phyloP scores from a whole-genome alignment of 1,140 invertebrate species.

The Trichonephila inaurata region DNA sequence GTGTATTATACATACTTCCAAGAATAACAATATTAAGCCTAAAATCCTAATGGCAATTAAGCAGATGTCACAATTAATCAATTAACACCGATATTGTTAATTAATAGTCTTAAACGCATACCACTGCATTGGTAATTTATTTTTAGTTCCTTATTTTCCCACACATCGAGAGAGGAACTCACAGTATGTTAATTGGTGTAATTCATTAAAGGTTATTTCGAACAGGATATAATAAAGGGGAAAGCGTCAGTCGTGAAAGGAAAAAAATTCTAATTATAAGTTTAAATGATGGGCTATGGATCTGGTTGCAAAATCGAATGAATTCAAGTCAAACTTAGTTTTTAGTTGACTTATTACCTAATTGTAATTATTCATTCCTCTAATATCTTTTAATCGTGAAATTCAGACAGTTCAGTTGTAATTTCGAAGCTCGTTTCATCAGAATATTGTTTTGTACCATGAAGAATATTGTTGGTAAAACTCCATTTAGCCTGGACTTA shows the following conservation, averaged over 20 bases:
- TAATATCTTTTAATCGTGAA: too few relatives aligned
- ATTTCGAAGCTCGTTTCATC: too few relatives aligned
- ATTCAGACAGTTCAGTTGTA: too few relatives aligned
- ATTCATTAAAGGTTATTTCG: background rate
- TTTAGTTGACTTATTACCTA: too few relatives aligned
- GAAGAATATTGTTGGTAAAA: too few relatives aligned
- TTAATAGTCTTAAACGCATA: background rate
- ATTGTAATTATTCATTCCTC: too few relatives aligned
- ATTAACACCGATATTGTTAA: conserved; percentile 43
- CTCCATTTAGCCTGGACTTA: too few relatives aligned
- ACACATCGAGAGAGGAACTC: background rate
- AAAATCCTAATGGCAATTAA: conserved; percentile 29
- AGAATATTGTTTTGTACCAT: too few relatives aligned
- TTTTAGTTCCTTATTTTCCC: background rate
- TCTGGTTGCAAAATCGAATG: too few relatives aligned
- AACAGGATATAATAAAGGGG: background rate
- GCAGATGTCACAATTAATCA: conserved; percentile 53
- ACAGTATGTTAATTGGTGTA: background rate
- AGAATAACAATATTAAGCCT: background rate
- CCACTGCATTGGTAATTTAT: conserved; percentile 1
- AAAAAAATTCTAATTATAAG: background rate
- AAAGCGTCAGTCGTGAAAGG: background rate
- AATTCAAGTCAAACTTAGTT: too few relatives aligned
- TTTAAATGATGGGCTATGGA: background rate
- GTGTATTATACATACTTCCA: background rate